Conservation (phyloP, 2,888 invertebrate species). For the Pristionchus japonicus region DNA sequence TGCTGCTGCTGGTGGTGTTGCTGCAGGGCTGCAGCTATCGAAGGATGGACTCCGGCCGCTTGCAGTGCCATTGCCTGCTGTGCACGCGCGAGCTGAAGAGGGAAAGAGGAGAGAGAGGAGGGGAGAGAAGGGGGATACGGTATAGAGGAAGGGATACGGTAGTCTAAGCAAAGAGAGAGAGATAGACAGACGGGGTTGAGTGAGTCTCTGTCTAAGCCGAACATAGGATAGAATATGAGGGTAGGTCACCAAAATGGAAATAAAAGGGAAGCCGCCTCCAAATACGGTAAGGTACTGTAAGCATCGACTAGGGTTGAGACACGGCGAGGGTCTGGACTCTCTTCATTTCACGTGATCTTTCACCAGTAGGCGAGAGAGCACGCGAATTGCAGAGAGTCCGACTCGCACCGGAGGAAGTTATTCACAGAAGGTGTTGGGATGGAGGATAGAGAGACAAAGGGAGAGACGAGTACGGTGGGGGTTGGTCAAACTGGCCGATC, state of each 20-base stretch:
- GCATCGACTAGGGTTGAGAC: slow-evolving; percentile 7
- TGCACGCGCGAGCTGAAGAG: slow-evolving; percentile 39
- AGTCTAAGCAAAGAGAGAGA: background rate
- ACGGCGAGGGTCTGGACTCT: background rate
- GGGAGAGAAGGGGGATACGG: background rate
- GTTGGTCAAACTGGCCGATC: background rate
- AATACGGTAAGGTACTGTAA: background rate
- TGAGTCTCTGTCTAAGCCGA: slow-evolving; percentile 6
- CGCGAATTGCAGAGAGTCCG: background rate
- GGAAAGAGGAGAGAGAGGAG: slow-evolving; percentile 28
- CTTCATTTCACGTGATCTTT: background rate
- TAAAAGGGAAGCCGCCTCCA: background rate
- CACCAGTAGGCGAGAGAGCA: background rate
- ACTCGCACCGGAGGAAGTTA: background rate
- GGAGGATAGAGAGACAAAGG: slow-evolving; percentile 1
- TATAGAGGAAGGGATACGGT: slow-evolving; percentile 11
- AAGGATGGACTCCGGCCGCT: slow-evolving; percentile 21
- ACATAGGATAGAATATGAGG: slow-evolving; percentile 41
- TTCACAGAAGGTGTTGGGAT: slow-evolving; percentile 32
- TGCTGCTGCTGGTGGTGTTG: slow-evolving; percentile 45
- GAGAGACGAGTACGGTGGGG: background rate
- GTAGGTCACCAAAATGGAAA: background rate
- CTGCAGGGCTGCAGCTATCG: background rate
- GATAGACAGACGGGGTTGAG: slow-evolving; percentile 19
- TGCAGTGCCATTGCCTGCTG: slow-evolving; percentile 16